Conservation (phyloP, 2,797 vertebrate genomes). For the Tamandua tetradactyla region DNA sequence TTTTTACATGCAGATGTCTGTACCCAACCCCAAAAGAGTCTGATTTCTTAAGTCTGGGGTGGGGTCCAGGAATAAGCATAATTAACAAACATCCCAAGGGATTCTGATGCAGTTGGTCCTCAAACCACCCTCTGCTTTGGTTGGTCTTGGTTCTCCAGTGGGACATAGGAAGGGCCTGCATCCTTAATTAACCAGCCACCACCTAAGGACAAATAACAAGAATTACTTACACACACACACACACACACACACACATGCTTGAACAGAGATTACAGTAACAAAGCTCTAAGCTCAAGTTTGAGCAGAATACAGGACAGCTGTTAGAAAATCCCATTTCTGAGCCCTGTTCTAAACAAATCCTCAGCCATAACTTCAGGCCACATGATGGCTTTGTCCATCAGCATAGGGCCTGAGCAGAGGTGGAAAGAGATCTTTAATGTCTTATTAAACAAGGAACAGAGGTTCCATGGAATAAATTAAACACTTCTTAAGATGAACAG, state of each 20-base stretch:
- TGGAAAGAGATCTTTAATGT: background rate
- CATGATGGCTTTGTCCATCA: background rate
- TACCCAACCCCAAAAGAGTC: background rate
- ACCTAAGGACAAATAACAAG: background rate
- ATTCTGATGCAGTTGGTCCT: background rate
- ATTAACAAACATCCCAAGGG: background rate
- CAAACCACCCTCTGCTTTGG: background rate
- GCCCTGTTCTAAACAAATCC: background rate
- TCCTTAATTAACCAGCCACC: background rate
- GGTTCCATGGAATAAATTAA: background rate
- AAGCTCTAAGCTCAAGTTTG: background rate
- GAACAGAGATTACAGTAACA: background rate
- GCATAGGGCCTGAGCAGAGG: background rate
- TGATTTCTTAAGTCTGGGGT: background rate
- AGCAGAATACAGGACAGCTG: background rate
- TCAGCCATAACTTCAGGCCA: background rate
- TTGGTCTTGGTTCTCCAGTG: background rate
- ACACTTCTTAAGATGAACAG: background rate
- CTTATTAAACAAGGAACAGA: background rate
- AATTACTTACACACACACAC: background rate
- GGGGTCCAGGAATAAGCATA: background rate
- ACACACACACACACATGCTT: background rate
- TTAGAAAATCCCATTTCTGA: background rate
- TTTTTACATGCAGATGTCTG: background rate
- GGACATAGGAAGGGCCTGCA: background rate